phyloP scores from a whole-genome alignment of 2,797 vertebrate genomes.

The Selene dorsalis region DNA sequence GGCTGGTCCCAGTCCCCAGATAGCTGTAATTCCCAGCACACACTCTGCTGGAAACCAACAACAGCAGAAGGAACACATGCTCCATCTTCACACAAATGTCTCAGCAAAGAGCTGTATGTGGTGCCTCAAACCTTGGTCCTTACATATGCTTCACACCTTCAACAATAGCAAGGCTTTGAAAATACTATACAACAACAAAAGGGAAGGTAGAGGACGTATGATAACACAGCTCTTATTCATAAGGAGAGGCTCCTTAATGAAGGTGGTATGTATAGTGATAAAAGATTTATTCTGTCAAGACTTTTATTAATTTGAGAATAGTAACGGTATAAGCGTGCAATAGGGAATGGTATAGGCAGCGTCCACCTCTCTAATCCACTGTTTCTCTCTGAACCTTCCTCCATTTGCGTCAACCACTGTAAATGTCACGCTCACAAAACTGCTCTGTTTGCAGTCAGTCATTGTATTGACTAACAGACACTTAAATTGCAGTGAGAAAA shows the following conservation, averaged over 20 bases:
- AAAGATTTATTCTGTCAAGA: not conserved
- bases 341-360: not conserved
- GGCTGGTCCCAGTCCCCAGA: constrained; percentile 39
- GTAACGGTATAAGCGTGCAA: not conserved
- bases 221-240: not conserved
- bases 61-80: constrained; percentile 23
- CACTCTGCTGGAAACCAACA: constrained; percentile 32
- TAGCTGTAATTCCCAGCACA: constrained; percentile 43
- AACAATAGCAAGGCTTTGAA: constrained; percentile 10
- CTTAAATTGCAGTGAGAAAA: not conserved
- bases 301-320: not conserved
- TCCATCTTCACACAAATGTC: constrained; percentile 8
- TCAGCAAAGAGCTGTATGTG: not conserved
- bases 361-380: not conserved
- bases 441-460: not conserved
- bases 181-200: constrained; percentile 6
- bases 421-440: not conserved
- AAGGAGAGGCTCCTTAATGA: not conserved
- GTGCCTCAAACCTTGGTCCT: constrained; percentile 3
- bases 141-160: constrained; percentile 2
- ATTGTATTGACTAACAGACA: rapidly evolving
- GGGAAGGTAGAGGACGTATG: not conserved
- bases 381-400: not conserved
- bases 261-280: not conserved
- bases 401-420: not conserved